These are phyloP conservation scores for Phenacoccus solenopsis DNA, from an alignment of 1,140 invertebrate genomes.

Conservation along the genomic window DNA sequence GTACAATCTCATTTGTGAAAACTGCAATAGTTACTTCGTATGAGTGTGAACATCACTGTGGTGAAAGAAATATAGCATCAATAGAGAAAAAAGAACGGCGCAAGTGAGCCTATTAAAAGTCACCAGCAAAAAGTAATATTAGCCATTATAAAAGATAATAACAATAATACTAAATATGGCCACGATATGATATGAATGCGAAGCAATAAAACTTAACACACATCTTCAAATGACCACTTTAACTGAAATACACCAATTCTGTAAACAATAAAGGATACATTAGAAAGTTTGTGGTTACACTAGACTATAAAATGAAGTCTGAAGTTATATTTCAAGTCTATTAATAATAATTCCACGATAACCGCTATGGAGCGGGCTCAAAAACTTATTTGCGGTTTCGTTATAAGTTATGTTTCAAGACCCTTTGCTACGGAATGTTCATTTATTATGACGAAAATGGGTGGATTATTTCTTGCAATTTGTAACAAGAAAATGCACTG, in stretches of 20 bases:
- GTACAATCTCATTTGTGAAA: no score
- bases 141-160: slow-evolving; percentile 3
- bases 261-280: slow-evolving; percentile 3
- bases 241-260: neutral
- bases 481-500: neutral
- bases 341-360: neutral
- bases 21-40: no score
- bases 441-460: neutral
- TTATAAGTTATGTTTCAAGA: neutral
- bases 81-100: no score
- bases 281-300: neutral
- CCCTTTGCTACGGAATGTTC: neutral
- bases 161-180: neutral
- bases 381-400: neutral
- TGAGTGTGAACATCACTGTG: no score
- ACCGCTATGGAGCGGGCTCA: neutral
- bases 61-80: no score
- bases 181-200: neutral
- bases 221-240: neutral
- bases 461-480: neutral
- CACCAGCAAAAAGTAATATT: neutral
- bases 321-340: neutral
- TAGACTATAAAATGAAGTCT: neutral
- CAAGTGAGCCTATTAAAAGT: neutral
- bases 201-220: neutral